phyloP scores from a whole-genome alignment of 2,797 vertebrate species.

The Macroramphosus scolopax region DNA sequence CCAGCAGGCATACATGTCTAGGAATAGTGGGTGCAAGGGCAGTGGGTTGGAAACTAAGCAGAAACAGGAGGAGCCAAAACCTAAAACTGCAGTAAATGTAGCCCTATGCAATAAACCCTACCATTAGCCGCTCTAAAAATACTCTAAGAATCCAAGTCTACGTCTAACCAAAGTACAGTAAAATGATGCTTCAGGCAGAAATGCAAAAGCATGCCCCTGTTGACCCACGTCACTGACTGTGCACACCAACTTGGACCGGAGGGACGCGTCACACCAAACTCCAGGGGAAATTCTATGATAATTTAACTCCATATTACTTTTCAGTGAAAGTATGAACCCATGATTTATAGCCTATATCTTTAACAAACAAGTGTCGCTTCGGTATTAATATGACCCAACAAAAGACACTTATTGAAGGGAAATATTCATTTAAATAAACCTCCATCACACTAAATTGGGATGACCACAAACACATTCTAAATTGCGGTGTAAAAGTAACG shows the following conservation, averaged over 20 bases:
- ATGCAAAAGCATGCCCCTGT: too few relatives aligned
- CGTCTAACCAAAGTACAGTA: neutral
- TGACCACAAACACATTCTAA: too few relatives aligned
- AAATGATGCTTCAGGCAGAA: slow-evolving; percentile 1
- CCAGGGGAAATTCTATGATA: neutral
- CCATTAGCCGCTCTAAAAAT: slow-evolving; percentile 55
- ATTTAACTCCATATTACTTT: too few relatives aligned
- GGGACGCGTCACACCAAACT: neutral
- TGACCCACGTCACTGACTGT: neutral
- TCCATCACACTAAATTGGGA: too few relatives aligned
- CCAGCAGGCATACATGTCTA: slow-evolving; percentile 3
- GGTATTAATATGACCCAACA: too few relatives aligned
- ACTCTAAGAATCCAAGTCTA: slow-evolving; percentile 1
- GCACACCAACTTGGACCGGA: neutral
- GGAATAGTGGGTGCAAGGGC: neutral
- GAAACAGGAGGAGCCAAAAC: neutral
- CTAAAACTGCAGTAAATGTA: slow-evolving; percentile 22
- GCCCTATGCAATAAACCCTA: slow-evolving; percentile 38
- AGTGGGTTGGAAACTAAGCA: slow-evolving; percentile 9
- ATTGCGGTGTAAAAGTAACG: too few relatives aligned
- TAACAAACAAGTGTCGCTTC: too few relatives aligned
- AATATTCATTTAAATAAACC: too few relatives aligned
- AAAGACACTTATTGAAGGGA: too few relatives aligned
- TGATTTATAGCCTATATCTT: too few relatives aligned
- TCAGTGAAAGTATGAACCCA: too few relatives aligned